A percentile compares a stretch with the other conserved stretches of the same genome.
phyloP scores from a whole-genome alignment of 2,888 invertebrate genomes.

The Calephelis perditalis region DNA sequence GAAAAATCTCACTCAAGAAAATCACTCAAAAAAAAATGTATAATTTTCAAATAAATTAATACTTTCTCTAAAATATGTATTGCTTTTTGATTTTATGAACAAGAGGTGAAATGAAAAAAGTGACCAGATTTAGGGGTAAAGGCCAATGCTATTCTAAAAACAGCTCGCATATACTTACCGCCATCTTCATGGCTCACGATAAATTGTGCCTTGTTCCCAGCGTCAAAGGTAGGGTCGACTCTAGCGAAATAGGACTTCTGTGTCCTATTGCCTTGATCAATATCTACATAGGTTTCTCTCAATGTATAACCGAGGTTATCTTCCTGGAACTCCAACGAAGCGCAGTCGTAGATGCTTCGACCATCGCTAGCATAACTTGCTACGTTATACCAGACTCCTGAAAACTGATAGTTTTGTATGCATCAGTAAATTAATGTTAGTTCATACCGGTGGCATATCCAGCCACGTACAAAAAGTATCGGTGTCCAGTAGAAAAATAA shows the following conservation, averaged over 20 bases:
- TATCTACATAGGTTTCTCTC: constrained; percentile 56
- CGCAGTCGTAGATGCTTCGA: constrained; percentile 57
- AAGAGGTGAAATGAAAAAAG: too few species aligned
- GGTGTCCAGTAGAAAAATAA: too few species aligned
- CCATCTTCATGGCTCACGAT: constrained; percentile 64
- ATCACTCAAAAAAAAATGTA: too few species aligned
- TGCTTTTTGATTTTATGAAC: too few species aligned
- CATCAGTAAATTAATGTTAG: too few species aligned
- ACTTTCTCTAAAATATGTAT: too few species aligned
- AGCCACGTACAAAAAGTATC: too few species aligned
- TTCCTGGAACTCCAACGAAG: constrained; percentile 61
- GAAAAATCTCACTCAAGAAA: too few species aligned
- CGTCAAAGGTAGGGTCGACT: constrained; percentile 67
- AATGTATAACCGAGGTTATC: constrained; percentile 64
- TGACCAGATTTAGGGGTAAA: too few species aligned
- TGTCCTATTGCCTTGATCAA: constrained; percentile 53
- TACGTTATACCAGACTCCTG: constrained; percentile 66
- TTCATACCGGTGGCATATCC: too few species aligned
- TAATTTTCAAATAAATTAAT: too few species aligned
- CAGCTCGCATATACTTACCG: constrained; percentile 36
- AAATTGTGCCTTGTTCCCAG: constrained; percentile 59
- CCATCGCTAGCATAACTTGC: constrained; percentile 65
- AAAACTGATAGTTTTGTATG: constrained; percentile 45
- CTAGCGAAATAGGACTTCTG: constrained; percentile 66
- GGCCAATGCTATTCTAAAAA: too few species aligned